These are phyloP conservation scores for Dolichotis patagonum DNA, from an alignment of 2,113 vertebrate genomes.

Conservation along the genomic window DNA sequence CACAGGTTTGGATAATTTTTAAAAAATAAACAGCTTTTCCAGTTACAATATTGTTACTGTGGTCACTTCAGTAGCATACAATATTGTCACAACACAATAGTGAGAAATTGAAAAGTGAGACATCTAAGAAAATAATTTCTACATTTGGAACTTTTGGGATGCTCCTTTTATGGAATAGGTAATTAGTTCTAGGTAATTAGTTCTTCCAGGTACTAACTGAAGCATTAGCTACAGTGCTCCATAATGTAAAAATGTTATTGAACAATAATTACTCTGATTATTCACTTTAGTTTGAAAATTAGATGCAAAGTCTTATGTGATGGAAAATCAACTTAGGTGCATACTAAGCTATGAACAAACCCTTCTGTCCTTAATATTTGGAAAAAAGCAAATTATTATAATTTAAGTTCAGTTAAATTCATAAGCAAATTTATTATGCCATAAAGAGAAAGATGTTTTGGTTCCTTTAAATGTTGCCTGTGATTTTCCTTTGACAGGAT, in stretches of 20 bases:
- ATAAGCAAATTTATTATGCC: background rate
- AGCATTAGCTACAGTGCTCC: background rate
- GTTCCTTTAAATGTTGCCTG: background rate
- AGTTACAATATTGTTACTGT: background rate
- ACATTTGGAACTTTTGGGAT: background rate
- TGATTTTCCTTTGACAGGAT: background rate
- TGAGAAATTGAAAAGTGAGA: background rate
- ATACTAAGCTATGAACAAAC: conserved; percentile 20
- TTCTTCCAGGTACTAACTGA: background rate
- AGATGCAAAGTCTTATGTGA: background rate
- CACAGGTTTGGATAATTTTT: background rate
- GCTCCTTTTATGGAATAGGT: background rate
- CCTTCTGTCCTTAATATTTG: conserved; percentile 33
- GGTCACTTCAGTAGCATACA: background rate
- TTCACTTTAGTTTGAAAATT: conserved; percentile 37
- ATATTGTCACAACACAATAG: background rate
- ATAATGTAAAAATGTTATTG: background rate
- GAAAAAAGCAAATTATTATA: conserved; percentile 39
- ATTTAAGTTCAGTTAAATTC: conserved; percentile 39
- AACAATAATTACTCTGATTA: conserved; percentile 9
- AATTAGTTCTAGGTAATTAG: conserved; percentile 46
- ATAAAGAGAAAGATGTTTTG: background rate
- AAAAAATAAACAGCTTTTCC: background rate
- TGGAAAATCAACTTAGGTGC: background rate
- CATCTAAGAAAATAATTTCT: background rate